Evolutionary conservation across 2,888 invertebrate genomes (phyloP).

Genomic region (Beris morrisii): DNA sequence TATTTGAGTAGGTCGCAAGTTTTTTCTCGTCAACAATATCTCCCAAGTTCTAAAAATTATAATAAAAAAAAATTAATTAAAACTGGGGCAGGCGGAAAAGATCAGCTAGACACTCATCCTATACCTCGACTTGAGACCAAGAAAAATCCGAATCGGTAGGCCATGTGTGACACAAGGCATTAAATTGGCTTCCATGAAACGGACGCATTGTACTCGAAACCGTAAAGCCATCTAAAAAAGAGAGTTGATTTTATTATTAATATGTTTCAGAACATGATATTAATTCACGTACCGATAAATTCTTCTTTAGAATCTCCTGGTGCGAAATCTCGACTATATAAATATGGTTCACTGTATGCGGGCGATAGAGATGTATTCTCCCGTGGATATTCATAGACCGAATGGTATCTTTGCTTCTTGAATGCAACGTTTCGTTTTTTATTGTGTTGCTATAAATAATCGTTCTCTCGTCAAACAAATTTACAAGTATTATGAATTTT

Average conservation of each 20-base stretch:
- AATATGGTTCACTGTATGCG: conserved; percentile 41
- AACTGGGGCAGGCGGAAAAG: neutral
- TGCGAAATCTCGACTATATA: conserved; percentile 36
- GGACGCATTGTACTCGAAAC: conserved; percentile 43
- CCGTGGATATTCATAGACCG: conserved; percentile 81
- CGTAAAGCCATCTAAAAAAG: conserved; percentile 41
- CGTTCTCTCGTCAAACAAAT: too few relatives aligned
- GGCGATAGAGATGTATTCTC: conserved; percentile 57
- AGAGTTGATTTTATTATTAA: conserved; percentile 4
- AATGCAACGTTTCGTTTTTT: conserved; percentile 71
- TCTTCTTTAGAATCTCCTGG: conserved; percentile 33
- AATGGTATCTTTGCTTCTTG: conserved; percentile 81
- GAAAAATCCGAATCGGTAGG: conserved; percentile 43
- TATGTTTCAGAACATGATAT: neutral
- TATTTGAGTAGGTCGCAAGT: conserved; percentile 31
- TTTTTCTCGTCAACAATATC: conserved; percentile 25
- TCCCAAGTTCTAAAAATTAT: conserved; percentile 27
- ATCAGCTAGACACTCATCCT: neutral
- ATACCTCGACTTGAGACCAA: conserved; percentile 43
- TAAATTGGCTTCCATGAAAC: conserved; percentile 42
- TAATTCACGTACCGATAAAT: conserved; percentile 32
- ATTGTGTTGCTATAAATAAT: conserved; percentile 58
- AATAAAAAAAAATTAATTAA: conserved; percentile 4
- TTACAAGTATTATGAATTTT: too few relatives aligned
- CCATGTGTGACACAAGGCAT: conserved; percentile 43